Percentiles rank a stretch among this genome's conserved stretches.
These are phyloP conservation scores for Aplocera efformata DNA, from an alignment of 2,888 invertebrate species.

Conservation along the genomic window DNA sequence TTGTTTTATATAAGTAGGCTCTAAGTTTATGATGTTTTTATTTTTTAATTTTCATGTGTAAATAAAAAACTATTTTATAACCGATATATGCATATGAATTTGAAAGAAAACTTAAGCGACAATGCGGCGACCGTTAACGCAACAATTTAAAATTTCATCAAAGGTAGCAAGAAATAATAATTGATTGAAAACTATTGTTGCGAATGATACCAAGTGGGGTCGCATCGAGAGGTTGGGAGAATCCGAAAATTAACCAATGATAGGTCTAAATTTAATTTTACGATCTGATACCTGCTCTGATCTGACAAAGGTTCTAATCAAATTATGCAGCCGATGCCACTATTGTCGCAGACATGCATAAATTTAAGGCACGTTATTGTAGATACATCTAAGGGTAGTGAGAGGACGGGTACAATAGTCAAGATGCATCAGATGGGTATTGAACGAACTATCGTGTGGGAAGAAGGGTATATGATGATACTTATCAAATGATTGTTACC, in stretches of 20 bases:
- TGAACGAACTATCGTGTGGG: constrained; percentile 69
- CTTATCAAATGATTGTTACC: constrained; percentile 79
- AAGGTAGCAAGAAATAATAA: constrained; percentile 76
- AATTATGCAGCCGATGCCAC: constrained; percentile 77
- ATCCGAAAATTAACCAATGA: constrained; percentile 79
- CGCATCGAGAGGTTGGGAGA: constrained; percentile 64
- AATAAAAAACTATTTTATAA: no score
- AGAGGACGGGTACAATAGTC: constrained; percentile 58
- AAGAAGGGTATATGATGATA: constrained; percentile 74
- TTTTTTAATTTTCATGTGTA: no score
- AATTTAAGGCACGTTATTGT: constrained; percentile 72
- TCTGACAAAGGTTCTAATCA: constrained; percentile 75
- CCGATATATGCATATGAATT: constrained; percentile 73
- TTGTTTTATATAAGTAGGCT: no score
- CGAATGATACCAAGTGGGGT: constrained; percentile 57
- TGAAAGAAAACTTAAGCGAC: constrained; percentile 57
- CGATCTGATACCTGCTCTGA: constrained; percentile 74
- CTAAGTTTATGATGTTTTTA: no score
- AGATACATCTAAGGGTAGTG: constrained; percentile 63
- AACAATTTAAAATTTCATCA: constrained; percentile 75
- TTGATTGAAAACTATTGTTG: constrained; percentile 73
- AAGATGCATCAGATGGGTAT: constrained; percentile 63
- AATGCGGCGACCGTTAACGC: constrained; percentile 74
- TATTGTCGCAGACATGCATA: constrained; percentile 74
- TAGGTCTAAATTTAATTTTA: constrained; percentile 79